Conservation (phyloP, 1,140 invertebrate genomes). For the Hermetia illucens region DNA sequence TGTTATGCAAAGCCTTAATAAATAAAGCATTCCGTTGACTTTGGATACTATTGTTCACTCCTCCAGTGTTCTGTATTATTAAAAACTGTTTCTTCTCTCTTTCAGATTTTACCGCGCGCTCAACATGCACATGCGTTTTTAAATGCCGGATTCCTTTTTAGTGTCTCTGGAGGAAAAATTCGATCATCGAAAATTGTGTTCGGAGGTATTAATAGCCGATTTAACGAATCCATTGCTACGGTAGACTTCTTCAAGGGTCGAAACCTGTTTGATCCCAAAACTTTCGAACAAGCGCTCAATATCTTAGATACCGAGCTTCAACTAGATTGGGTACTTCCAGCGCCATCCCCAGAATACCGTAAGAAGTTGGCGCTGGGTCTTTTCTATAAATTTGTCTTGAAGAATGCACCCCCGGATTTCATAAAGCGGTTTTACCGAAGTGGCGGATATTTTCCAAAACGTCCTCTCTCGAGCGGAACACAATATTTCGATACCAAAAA, state of each 20-base stretch:
- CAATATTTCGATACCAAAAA: slow-evolving; percentile 53
- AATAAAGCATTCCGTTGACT: too few relatives aligned
- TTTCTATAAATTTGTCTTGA: slow-evolving; percentile 57
- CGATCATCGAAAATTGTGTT: slow-evolving; percentile 33
- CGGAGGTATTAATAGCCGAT: slow-evolving; percentile 53
- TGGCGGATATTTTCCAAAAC: slow-evolving; percentile 36
- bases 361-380: slow-evolving; percentile 48
- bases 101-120: slow-evolving; percentile 58
- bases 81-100: slow-evolving; percentile 11
- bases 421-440: slow-evolving; percentile 25
- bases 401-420: slow-evolving; percentile 28
- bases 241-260: slow-evolving; percentile 50
- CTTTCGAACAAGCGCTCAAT: slow-evolving; percentile 39
- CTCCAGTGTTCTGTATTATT: too few relatives aligned
- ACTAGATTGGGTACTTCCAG: slow-evolving; percentile 44
- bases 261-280: slow-evolving; percentile 33
- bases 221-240: slow-evolving; percentile 52
- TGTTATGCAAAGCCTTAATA: too few relatives aligned
- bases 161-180: slow-evolving; percentile 13
- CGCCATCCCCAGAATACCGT: slow-evolving; percentile 48
- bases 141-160: slow-evolving; percentile 61
- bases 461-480: slow-evolving; percentile 47
- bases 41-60: too few relatives aligned
- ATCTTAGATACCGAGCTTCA: slow-evolving; percentile 43
- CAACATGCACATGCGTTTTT: slow-evolving; percentile 75